Evolutionary conservation across 2,888 invertebrate genomes (phyloP).

Genomic region (Pasiphila rectangulata): DNA sequence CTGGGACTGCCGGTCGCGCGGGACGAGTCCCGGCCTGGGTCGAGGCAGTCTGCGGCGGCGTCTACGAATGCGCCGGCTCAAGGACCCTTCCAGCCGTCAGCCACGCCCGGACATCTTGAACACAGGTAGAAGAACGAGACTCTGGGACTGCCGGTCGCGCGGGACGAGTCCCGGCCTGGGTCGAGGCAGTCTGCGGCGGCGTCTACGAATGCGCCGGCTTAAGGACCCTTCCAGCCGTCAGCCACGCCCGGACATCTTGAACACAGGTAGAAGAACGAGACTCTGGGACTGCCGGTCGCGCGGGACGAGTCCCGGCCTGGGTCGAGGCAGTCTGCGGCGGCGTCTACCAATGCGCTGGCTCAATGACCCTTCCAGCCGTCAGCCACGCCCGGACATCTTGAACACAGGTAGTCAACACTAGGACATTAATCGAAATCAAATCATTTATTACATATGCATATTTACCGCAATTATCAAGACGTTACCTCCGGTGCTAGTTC

Average conservation of each 20-base stretch:
- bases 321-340: constrained; percentile 28
- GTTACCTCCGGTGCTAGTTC: no score
- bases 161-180: constrained; percentile 52
- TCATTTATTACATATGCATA: no score
- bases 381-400: constrained; percentile 90
- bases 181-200: constrained; percentile 28
- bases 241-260: constrained; percentile 92
- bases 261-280: constrained; percentile 79
- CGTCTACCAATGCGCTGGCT: constrained; percentile 65
- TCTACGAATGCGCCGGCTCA: constrained; percentile 81
- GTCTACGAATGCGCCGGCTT: constrained; percentile 77
- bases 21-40: constrained; percentile 54
- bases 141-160: constrained; percentile 52
- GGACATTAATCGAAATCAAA: no score
- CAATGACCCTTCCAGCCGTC: constrained; percentile 96
- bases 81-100: constrained; percentile 93
- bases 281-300: constrained; percentile 51
- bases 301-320: constrained; percentile 53
- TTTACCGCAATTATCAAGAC: no score
- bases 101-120: constrained; percentile 91
- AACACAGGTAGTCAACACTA: constrained; percentile 88
- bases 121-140: constrained; percentile 79
- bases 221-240: constrained; percentile 94
- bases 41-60: constrained; percentile 18
- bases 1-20: constrained; percentile 53